Evolutionary conservation across 2,797 vertebrate genomes (phyloP), one percentile per base, ranked within the genome.

Genomic region (Leuciscus waleckii): DNA sequence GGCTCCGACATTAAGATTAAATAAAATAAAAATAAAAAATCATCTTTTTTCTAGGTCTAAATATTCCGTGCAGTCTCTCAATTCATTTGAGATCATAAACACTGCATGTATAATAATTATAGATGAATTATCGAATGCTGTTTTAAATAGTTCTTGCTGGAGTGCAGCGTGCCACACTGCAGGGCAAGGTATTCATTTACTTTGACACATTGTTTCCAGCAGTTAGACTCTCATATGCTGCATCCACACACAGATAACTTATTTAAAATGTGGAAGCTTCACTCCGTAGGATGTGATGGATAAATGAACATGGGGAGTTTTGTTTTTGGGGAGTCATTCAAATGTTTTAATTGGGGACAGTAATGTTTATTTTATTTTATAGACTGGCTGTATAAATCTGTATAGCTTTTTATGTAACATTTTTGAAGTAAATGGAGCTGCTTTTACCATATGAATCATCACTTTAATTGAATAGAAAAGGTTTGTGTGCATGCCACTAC

Each of bases 1-100:
- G 56, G 23, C 23, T 58, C 23, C 0, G 21, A n/a, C 4, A 11
- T 58, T 58, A 58, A n/a, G 29, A 43, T 19, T 29, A 2, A 26
- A 11, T 46, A 4, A 9, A 21, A 56, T 46, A 14, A 0, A 41
- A 43, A 41, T 37, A 39, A 39, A 39, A 41, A 11, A 51, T 51
- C 49, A 10, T 56, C 19, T 17, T 43, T 8, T 8, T 78, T 29
- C 11, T 43, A 35, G 19, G 46, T 54, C 10, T 54, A 37, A 54
- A 11, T 67, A 46, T 67, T 49, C 6, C 6, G 35, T 16, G 61
- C 19, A 29, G 7, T 4, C 1, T 13, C 26, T 51, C 29, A 5
- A 23, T 49, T 79, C 14, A 65, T 35, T 49, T 79, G 61, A 67
- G 78, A 63, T 79, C 19, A 35, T 79, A 49, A 67, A 32, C 78